Base-by-base conservation (phyloP, 2,888 invertebrate genomes). In the Steinernema hermaphroditum region DNA sequence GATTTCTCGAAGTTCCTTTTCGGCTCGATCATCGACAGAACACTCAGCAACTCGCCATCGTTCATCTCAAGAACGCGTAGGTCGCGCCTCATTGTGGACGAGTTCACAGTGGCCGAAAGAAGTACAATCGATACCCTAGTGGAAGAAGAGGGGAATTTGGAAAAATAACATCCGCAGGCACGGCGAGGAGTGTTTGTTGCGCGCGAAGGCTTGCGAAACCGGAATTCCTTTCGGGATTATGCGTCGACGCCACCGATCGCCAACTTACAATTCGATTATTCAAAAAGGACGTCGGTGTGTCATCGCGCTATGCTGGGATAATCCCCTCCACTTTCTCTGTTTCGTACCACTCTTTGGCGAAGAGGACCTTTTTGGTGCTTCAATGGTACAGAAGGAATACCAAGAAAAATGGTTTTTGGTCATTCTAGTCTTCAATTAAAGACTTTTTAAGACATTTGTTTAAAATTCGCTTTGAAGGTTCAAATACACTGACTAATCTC, bases 181-280 rank as follows among this genome's bases (percentile, higher is more conserved):
- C 54, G 54, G 54, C 27, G 54, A 22, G 54, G 54, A 22, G 54
- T 54, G 54, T 54, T 54, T 54, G 54, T 54, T 54, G 27, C 54
- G 27, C 54, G 54, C 54, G 54, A 37, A 37, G 37, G 37, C 24
- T 12, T 27, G 54, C 27, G 24, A 54, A 54, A 54, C 54, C 54
- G 54, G 54, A 54, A 54, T 54, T 27, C 54, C 54, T 27, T 27
- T 54, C 27, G 54, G 54, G 54, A 54, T 54, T 54, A 54, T 22
- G 54, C 54, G 54, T 54, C 12, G 27, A 22, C n/a, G 27, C 54
- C n/a, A 27, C 24, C 22, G 2, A 54, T 27, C 54, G 16, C 9
- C 54, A 27, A 54, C 54, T 54, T 54, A 54, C 54, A 54, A 54
- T 54, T 54, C 54, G 54, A 54, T 54, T 54, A 54, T 54, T 54